Conservation (phyloP, 2,888 invertebrate genomes). For the Thumatha senex region DNA sequence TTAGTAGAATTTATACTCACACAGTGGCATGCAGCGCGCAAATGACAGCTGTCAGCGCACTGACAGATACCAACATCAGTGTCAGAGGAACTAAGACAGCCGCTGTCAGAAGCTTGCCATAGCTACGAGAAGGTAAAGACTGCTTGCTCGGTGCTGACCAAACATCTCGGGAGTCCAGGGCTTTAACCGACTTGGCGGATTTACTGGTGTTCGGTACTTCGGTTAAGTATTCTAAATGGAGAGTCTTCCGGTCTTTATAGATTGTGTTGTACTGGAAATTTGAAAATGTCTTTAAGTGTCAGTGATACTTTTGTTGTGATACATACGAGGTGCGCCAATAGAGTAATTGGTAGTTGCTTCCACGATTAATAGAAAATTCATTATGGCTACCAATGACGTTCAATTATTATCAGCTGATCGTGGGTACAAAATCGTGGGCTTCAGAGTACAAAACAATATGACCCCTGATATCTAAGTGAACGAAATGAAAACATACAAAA, state of each 20-base stretch:
- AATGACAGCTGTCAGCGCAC: slow-evolving; percentile 87
- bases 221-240: slow-evolving; percentile 63
- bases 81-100: slow-evolving; percentile 88
- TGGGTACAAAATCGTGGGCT: no score
- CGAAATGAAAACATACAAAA: no score
- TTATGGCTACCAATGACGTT: no score
- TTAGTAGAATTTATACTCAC: slow-evolving; percentile 22
- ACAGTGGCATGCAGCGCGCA: slow-evolving; percentile 82
- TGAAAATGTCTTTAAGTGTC: no score
- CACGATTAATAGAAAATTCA: no score
- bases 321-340: neutral
- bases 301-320: neutral
- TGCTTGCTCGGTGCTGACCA: slow-evolving; percentile 85
- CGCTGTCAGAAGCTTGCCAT: slow-evolving; percentile 86
- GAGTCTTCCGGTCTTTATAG: slow-evolving; percentile 60
- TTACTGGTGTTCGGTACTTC: slow-evolving; percentile 51
- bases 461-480: no score
- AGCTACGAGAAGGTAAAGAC: slow-evolving; percentile 86
- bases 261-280: slow-evolving; percentile 67
- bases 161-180: slow-evolving; percentile 46
- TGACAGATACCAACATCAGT: slow-evolving; percentile 86
- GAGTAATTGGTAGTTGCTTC: no score
- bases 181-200: slow-evolving; percentile 34
- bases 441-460: no score
- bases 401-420: no score